These are phyloP conservation scores for Epinephelus malabaricus DNA, from an alignment of 2,797 vertebrate species.

Conservation along the genomic window DNA sequence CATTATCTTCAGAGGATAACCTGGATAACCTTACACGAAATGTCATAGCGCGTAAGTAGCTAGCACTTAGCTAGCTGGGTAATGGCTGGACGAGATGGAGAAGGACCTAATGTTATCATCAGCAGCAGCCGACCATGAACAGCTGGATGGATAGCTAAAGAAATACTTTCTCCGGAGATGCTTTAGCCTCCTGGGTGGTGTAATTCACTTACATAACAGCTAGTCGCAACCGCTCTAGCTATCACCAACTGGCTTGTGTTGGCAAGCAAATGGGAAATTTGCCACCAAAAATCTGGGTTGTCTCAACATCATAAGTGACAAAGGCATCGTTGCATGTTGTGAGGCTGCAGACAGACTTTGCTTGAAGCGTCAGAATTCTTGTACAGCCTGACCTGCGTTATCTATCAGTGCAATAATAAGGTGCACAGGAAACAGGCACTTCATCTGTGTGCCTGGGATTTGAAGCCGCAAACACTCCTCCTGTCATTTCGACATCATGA, in stretches of 20 bases:
- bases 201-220: slow-evolving; percentile 80
- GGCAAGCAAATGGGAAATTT: slow-evolving; percentile 70
- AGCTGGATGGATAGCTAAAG: slow-evolving; percentile 74
- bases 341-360: slow-evolving; percentile 48
- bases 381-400: slow-evolving; percentile 27
- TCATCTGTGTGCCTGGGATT: background rate
- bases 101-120: slow-evolving; percentile 65
- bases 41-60: slow-evolving; percentile 82
- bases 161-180: slow-evolving; percentile 75
- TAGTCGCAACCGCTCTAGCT: slow-evolving; percentile 56
- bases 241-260: slow-evolving; percentile 64
- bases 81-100: slow-evolving; percentile 77
- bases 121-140: slow-evolving; percentile 63
- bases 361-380: slow-evolving; percentile 8
- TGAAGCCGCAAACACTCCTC: slow-evolving; percentile 28
- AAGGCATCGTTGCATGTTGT: slow-evolving; percentile 47
- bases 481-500: slow-evolving; percentile 85
- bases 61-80: slow-evolving; percentile 80
- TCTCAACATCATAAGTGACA: slow-evolving; percentile 54
- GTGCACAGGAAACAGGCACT: slow-evolving; percentile 26
- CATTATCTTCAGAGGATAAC: slow-evolving; percentile 80
- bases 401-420: slow-evolving; percentile 35
- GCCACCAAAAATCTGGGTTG: slow-evolving; percentile 55
- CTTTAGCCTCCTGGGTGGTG: slow-evolving; percentile 76
- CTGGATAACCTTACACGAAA: slow-evolving; percentile 86